phyloP scores from a whole-genome alignment of 2,797 vertebrate species.

The Babyrousa celebensis region DNA sequence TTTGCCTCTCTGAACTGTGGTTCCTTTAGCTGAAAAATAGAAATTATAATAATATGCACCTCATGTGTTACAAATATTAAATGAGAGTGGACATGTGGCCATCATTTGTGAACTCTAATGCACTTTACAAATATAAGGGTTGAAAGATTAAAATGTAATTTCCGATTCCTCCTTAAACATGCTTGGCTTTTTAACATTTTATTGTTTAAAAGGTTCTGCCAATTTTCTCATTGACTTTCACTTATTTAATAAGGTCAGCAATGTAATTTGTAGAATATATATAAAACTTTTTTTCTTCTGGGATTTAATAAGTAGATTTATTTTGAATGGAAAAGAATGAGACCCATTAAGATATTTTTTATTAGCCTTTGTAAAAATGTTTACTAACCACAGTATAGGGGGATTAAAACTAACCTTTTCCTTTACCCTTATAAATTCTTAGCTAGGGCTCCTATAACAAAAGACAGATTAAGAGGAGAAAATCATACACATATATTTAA shows the following conservation, averaged over 20 bases:
- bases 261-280: constrained; percentile 72
- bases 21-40: constrained; percentile 61
- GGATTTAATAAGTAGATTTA: constrained; percentile 68
- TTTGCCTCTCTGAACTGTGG: constrained; percentile 47
- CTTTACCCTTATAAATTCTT: background rate
- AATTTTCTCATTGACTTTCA: constrained; percentile 83
- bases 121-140: constrained; percentile 82
- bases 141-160: constrained; percentile 84
- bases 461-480: constrained; percentile 19
- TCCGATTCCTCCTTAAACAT: constrained; percentile 77
- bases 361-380: constrained; percentile 60
- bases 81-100: constrained; percentile 44
- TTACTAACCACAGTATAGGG: background rate
- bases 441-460: background rate
- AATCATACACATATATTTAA: background rate
- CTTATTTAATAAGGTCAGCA: constrained; percentile 81
- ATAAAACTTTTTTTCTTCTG: constrained; percentile 69
- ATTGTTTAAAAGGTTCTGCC: constrained; percentile 79
- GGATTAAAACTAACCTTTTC: background rate
- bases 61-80: constrained; percentile 70
- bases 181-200: constrained; percentile 83
- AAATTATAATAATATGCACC: constrained; percentile 71
- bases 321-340: constrained; percentile 70
- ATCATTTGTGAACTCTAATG: constrained; percentile 77
- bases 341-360: constrained; percentile 53